Percentiles rank a stretch among this genome's conserved stretches.
Conservation (phyloP, 2,113 vertebrate species). For the Dasypus novemcinctus region DNA sequence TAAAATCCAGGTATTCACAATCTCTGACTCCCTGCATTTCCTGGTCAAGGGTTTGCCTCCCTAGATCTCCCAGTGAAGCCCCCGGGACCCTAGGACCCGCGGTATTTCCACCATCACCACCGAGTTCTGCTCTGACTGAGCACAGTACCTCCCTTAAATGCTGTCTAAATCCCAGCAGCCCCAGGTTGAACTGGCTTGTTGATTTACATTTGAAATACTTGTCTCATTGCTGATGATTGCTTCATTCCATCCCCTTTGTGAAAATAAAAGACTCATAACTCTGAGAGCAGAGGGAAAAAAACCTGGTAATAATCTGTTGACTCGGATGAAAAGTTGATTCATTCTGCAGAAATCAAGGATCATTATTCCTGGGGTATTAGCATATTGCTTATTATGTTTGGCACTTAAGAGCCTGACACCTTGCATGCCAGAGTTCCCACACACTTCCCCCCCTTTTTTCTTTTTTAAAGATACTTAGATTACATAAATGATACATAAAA, state of each 20-base stretch:
- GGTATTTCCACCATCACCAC: background rate
- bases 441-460: too few species aligned
- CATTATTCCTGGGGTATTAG: background rate
- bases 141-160: background rate
- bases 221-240: background rate
- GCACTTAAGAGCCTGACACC: background rate
- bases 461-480: too few species aligned
- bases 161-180: background rate
- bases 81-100: background rate
- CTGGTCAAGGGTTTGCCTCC: background rate
- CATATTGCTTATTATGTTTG: background rate
- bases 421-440: background rate
- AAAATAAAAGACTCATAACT: background rate
- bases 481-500: too few species aligned
- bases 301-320: background rate
- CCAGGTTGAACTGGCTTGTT: background rate
- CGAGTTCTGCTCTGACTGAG: too few species aligned
- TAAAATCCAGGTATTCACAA: background rate
- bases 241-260: background rate
- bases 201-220: slow-evolving; percentile 26
- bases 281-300: background rate
- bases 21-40: background rate
- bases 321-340: slow-evolving; percentile 43
- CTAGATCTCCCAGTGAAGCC: background rate
- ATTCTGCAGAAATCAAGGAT: background rate